A percentile compares a stretch with the other conserved stretches of the same genome.
Conservation (phyloP, 2,888 invertebrate genomes). For the Andrena chrysosceles region DNA sequence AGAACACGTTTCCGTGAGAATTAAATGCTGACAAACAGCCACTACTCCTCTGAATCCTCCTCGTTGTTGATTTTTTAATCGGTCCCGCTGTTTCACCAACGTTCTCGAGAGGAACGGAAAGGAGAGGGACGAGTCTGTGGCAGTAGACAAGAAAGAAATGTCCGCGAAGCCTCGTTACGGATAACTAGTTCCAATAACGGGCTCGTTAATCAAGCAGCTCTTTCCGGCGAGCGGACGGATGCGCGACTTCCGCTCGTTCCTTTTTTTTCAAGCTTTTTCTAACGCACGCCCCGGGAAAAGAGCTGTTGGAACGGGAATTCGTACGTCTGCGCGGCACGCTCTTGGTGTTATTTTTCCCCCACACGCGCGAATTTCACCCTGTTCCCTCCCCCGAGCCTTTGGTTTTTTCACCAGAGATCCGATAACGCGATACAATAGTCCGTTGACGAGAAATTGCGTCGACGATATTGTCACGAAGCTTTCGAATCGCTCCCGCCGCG, state of each 20-base stretch:
- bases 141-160: slow-evolving; percentile 25
- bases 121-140: neutral
- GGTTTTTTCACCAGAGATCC: slow-evolving; percentile 23
- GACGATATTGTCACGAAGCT: slow-evolving; percentile 13
- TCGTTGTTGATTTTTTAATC: neutral
- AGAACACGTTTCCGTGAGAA: slow-evolving; percentile 20
- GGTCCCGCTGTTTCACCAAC: neutral
- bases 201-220: slow-evolving; percentile 78
- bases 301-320: slow-evolving; percentile 46
- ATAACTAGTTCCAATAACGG: slow-evolving; percentile 79
- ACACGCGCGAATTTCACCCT: slow-evolving; percentile 42
- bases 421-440: slow-evolving; percentile 47
- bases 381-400: neutral
- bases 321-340: slow-evolving; percentile 52
- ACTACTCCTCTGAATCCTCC: neutral
- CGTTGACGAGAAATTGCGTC: slow-evolving; percentile 28
- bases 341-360: slow-evolving; percentile 39
- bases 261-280: slow-evolving; percentile 49
- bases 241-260: slow-evolving; percentile 62
- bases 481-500: slow-evolving; percentile 7
- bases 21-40: slow-evolving; percentile 15
- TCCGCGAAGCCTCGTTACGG: slow-evolving; percentile 67
- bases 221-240: slow-evolving; percentile 67
- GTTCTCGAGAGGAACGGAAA: neutral
- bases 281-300: slow-evolving; percentile 24